Conservation (phyloP, 37 sponge, comb jelly and placozoan species). For the Chondrosia reniformis region DNA sequence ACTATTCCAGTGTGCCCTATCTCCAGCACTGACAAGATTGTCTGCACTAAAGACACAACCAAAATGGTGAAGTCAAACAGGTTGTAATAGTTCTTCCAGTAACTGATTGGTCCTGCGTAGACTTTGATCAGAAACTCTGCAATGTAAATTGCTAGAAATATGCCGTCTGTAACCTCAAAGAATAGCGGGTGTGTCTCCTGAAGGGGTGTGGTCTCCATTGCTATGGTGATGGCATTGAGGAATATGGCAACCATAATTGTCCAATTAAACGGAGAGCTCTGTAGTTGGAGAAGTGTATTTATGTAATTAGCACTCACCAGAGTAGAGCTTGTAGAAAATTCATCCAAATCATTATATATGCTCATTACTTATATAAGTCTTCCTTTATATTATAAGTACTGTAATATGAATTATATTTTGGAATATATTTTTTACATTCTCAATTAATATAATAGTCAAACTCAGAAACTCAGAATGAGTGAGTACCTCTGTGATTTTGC, state of each 20-base stretch:
- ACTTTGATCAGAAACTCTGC: constrained; percentile 65
- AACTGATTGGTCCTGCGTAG: constrained; percentile 66
- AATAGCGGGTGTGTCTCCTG: constrained; percentile 26
- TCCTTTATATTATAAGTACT: no score
- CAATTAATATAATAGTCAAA: no score
- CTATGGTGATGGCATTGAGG: constrained; percentile 66
- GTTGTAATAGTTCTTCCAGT: constrained; percentile 83
- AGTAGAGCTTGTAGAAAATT: not conserved
- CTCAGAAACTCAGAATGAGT: no score
- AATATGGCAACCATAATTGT: constrained; percentile 54
- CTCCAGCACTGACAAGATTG: constrained; percentile 27
- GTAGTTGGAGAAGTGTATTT: not conserved
- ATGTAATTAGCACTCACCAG: not conserved
- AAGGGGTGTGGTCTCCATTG: constrained; percentile 70
- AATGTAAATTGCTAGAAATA: constrained; percentile 59
- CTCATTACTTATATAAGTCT: no score
- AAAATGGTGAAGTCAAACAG: constrained; percentile 73
- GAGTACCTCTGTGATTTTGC: not conserved
- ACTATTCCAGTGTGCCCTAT: constrained; percentile 32
- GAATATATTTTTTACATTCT: no score
- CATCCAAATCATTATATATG: no score
- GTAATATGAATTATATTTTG: no score
- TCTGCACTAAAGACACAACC: constrained; percentile 40
- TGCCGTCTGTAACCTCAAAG: constrained; percentile 40
- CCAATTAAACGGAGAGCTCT: constrained; percentile 48